phyloP scores from a whole-genome alignment of 2,888 invertebrate genomes.

The Pterostichus niger region DNA sequence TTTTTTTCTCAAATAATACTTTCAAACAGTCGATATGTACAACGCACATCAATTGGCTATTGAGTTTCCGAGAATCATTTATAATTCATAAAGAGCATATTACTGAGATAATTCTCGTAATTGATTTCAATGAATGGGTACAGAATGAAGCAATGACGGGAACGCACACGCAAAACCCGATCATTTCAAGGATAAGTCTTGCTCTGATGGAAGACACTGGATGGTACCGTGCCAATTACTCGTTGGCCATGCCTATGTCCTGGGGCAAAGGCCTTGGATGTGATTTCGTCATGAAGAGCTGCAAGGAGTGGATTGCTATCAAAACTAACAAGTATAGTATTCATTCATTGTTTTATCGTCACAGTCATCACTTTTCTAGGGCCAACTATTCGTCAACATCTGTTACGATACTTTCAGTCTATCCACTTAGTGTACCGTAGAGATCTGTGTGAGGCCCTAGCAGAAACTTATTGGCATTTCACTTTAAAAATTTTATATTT shows the following conservation, averaged over 20 bases:
- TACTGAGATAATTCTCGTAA: too few relatives aligned
- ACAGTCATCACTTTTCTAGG: not conserved
- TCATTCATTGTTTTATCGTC: slow-evolving; percentile 5
- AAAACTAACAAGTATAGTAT: slow-evolving; percentile 83
- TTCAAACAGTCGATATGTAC: too few relatives aligned
- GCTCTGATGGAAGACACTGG: slow-evolving; percentile 99
- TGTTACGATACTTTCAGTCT: too few relatives aligned
- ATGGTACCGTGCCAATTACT: slow-evolving; percentile 96
- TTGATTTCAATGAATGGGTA: too few relatives aligned
- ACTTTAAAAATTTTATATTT: too few relatives aligned
- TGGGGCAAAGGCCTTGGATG: slow-evolving; percentile 97
- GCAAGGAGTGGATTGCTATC: slow-evolving; percentile 96
- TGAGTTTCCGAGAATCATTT: too few relatives aligned
- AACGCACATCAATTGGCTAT: too few relatives aligned
- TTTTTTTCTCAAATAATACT: too few relatives aligned
- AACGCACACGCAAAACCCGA: slow-evolving; percentile 98
- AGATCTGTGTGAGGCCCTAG: too few relatives aligned
- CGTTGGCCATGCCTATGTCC: slow-evolving; percentile 89
- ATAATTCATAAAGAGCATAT: too few relatives aligned
- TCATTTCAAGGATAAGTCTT: slow-evolving; percentile 95
- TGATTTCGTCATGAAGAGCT: slow-evolving; percentile 95
- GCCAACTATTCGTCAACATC: not conserved
- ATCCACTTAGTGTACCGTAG: too few relatives aligned
- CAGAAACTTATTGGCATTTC: too few relatives aligned
- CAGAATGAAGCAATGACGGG: slow-evolving; percentile 99